A percentile compares a stretch with the other conserved stretches of the same genome.
These are phyloP conservation scores for Phymorhynchus buccinoides DNA, from an alignment of 1,140 invertebrate species.

Conservation along the genomic window DNA sequence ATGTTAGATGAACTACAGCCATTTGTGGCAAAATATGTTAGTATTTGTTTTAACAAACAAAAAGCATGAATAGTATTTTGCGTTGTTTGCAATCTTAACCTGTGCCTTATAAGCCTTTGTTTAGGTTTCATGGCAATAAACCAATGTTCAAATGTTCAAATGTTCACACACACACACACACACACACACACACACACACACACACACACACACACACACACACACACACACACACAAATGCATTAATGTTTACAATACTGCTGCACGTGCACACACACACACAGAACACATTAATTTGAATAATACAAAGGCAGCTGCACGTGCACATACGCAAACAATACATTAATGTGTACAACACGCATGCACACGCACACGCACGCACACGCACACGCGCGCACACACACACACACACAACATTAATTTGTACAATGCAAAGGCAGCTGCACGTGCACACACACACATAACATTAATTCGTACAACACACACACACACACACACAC, in stretches of 20 bases:
- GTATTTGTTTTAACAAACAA: no score
- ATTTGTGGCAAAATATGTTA: no score
- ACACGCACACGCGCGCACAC: not conserved
- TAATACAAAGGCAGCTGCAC: not conserved
- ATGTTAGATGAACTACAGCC: no score
- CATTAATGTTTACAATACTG: no score
- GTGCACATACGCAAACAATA: not conserved
- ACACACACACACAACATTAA: not conserved
- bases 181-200: not conserved
- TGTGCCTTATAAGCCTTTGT: no score
- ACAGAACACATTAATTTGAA: no score
- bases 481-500: constrained; percentile 10
- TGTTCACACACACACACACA: not conserved
- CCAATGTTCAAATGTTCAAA: not conserved
- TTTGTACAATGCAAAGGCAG: not conserved
- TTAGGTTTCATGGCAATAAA: no score
- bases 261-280: not conserved
- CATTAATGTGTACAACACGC: no score
- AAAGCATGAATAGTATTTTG: no score
- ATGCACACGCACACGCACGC: not conserved
- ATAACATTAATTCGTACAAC: no score
- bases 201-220: not conserved
- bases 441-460: not conserved
- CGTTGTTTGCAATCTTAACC: no score
- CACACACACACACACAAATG: not conserved